A percentile compares a stretch with the other conserved stretches of the same genome.
Evolutionary conservation across 1,140 invertebrate species (phyloP).

Genomic region (Eurosta solidaginis): DNA sequence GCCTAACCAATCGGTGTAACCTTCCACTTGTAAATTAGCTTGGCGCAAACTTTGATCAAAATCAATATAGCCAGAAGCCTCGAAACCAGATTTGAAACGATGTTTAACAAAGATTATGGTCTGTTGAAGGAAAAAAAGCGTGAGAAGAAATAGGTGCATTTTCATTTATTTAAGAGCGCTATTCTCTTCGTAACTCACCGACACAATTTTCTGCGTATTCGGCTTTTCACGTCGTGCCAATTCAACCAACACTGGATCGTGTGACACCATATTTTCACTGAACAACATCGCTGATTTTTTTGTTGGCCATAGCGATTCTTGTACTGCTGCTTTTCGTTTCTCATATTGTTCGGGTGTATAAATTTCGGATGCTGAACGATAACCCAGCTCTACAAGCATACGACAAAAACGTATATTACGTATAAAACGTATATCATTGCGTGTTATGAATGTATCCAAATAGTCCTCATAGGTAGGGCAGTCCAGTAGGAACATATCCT

Average conservation of each 20-base stretch:
- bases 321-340: conserved; percentile 39
- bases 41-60: conserved; percentile 46
- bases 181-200: conserved; percentile 36
- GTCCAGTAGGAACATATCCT: conserved; percentile 39
- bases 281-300: conserved; percentile 31
- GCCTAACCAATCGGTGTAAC: conserved; percentile 43
- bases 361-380: conserved; percentile 44
- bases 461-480: conserved; percentile 46
- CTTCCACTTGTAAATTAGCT: conserved; percentile 3
- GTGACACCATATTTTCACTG: conserved; percentile 33
- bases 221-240: conserved; percentile 43
- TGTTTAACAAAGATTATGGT: conserved; percentile 51
- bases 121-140: conserved; percentile 34
- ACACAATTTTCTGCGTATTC: conserved; percentile 45
- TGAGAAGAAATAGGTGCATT: not conserved
- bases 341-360: conserved; percentile 42
- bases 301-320: conserved; percentile 41
- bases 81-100: conserved; percentile 39
- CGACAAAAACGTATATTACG: conserved; percentile 24
- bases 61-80: conserved; percentile 52
- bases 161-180: not conserved
- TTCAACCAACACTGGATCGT: conserved; percentile 44
- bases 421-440: conserved; percentile 43
- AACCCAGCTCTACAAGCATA: conserved; percentile 46
- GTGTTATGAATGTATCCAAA: conserved; percentile 43